Evolutionary conservation across 1,140 invertebrate species (phyloP).

Genomic region (Plodia interpunctella): DNA sequence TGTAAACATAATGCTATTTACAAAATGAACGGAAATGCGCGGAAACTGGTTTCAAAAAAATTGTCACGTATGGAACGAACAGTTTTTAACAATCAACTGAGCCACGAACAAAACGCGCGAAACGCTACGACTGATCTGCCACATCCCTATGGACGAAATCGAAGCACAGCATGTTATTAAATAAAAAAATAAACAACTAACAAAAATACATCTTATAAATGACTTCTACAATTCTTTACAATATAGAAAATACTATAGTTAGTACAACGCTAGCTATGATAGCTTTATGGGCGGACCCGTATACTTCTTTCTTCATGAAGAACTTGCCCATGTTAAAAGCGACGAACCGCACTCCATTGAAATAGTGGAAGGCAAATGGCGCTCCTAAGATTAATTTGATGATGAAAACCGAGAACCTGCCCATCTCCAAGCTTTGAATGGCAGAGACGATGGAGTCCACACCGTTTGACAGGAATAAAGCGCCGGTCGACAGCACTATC

Average conservation of each 20-base stretch:
- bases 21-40: no score
- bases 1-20: no score
- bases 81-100: no score
- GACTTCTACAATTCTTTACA: slow-evolving; percentile 17
- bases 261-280: slow-evolving; percentile 28
- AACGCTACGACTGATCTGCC: no score
- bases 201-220: no score
- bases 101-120: no score
- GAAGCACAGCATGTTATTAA: no score
- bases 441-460: slow-evolving; percentile 52
- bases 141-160: no score
- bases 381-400: slow-evolving; percentile 40
- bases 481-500: slow-evolving; percentile 31
- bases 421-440: slow-evolving; percentile 53
- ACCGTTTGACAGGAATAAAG: slow-evolving; percentile 50
- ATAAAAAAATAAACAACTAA: no score
- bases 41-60: no score
- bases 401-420: slow-evolving; percentile 26
- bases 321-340: slow-evolving; percentile 40
- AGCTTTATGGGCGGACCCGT: slow-evolving; percentile 29
- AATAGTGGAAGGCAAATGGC: slow-evolving; percentile 51
- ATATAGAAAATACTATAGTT: slow-evolving; percentile 31
- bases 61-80: no score
- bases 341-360: slow-evolving; percentile 45
- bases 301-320: slow-evolving; percentile 39